Evolutionary conservation across 2,113 vertebrate genomes (phyloP).

Genomic region (Petaurus breviceps): DNA sequence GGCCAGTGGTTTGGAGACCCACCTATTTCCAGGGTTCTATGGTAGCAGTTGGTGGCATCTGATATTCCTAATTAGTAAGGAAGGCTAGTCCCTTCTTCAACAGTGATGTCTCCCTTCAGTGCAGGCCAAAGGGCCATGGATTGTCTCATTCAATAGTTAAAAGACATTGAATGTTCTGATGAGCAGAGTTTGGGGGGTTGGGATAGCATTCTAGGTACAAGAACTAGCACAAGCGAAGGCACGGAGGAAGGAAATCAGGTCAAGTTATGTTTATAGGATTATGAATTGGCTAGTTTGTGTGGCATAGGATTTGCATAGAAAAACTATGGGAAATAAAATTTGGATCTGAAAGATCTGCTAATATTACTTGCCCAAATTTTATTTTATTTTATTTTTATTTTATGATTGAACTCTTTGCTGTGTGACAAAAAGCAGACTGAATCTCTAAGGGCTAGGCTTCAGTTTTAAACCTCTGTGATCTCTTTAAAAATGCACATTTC

Average conservation of each 20-base stretch:
- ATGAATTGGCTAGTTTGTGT: background rate
- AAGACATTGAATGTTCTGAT: background rate
- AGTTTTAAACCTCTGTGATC: constrained; percentile 40
- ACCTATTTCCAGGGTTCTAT: background rate
- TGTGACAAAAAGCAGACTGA: constrained; percentile 58
- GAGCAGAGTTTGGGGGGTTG: background rate
- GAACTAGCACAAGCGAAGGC: no score
- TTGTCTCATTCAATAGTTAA: background rate
- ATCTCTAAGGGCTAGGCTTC: constrained; percentile 55
- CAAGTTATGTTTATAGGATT: background rate
- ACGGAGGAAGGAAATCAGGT: background rate
- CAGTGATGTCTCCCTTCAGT: background rate
- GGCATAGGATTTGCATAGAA: background rate
- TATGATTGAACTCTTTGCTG: constrained; percentile 43
- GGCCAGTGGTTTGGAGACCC: background rate
- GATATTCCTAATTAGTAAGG: background rate
- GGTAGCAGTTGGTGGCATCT: background rate
- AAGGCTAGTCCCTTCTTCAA: background rate
- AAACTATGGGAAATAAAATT: background rate
- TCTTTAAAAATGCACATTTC: constrained; percentile 14
- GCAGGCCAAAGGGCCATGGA: background rate
- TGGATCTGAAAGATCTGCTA: constrained; percentile 10
- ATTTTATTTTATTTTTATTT: constrained; percentile 48
- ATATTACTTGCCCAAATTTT: background rate
- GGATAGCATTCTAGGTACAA: background rate